Base-by-base conservation (phyloP, 1,140 invertebrate genomes). In the Calliopsis andreniformis region DNA sequence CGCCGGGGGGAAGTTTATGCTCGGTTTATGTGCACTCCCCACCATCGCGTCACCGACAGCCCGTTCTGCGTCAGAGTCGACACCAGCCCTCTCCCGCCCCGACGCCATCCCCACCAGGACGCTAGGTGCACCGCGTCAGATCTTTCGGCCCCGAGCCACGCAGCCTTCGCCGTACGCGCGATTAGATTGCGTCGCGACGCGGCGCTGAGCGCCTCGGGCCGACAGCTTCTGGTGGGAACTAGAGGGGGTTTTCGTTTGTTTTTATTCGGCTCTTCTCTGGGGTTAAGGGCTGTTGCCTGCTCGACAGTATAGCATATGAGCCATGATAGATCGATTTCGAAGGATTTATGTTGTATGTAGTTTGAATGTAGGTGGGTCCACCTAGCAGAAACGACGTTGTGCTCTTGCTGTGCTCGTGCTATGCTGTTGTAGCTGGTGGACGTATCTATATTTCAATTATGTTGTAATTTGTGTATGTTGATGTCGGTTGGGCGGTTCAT, bases 111-210 rank as follows among this genome's bases (percentile, higher is more conserved):
- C 47, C 47, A 7, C 49, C 23, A 16, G 30, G 3, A 14, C 4
- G 35, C 62, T 42, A 59, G 78, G 66, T 79, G 69, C 71, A 70
- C 62, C 62, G 78, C 64, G 62, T 75, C 77, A 39, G 20, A 71
- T 79, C 61, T 62, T 72, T 73, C 56, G 53, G 63, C 45, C 18
- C 45, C 23, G 39, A 70, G 28, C 62, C 76, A 69, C 55, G 64
- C 63, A 71, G 23, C 45, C 18, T 30, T 61, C 20, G 53, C 18
- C 61, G 55, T 78, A 51, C 71, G 81, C 51, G 45, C 75, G 79
- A 85, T 85, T 85, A 85, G 83, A 85, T 84, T 79, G 82, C 82
- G 75, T 78, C 82, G 83, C 61, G 82, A 69, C 25, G 55, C 79
- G 66, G 76, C 79, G 66, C 66, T 0, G 63, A 56, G 14, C 75